Conservation (phyloP, 2,888 invertebrate genomes). For the Keiferia lycopersicella region DNA sequence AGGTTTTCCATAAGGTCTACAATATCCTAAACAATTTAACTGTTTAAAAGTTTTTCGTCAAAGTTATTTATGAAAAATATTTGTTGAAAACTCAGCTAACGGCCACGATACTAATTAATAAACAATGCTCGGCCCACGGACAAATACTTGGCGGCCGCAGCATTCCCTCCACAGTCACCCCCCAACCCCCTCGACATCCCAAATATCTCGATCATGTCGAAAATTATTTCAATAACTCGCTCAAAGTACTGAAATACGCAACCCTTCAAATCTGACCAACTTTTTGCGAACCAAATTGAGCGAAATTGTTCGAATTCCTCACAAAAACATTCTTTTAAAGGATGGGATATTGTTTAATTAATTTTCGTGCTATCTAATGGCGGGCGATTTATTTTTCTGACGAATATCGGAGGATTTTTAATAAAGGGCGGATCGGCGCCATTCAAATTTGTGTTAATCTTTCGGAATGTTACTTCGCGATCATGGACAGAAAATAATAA, state of each 20-base stretch:
- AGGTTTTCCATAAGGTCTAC: too few relatives aligned
- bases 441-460: slow-evolving; percentile 37
- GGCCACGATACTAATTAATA: slow-evolving; percentile 26
- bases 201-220: slow-evolving; percentile 36
- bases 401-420: slow-evolving; percentile 44
- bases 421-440: slow-evolving; percentile 35
- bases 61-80: neutral
- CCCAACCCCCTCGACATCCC: slow-evolving; percentile 22
- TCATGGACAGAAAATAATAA: neutral
- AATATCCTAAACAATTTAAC: too few relatives aligned
- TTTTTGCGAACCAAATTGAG: slow-evolving; percentile 42
- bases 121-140: slow-evolving; percentile 31
- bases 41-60: too few relatives aligned
- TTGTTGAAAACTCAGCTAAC: slow-evolving; percentile 1
- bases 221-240: slow-evolving; percentile 46
- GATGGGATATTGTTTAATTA: slow-evolving; percentile 51
- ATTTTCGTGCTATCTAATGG: slow-evolving; percentile 42
- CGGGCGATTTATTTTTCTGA: slow-evolving; percentile 38
- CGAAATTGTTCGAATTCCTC: slow-evolving; percentile 47
- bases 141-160: slow-evolving; percentile 29
- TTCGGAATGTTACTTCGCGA: slow-evolving; percentile 18
- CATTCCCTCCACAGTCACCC: slow-evolving; percentile 1
- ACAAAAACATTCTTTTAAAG: slow-evolving; percentile 41
- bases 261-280: slow-evolving; percentile 36
- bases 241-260: slow-evolving; percentile 38